Percentiles rank a stretch among this genome's conserved stretches.
Conservation (phyloP, 2,888 invertebrate genomes). For the Scaeva pyrastri region DNA sequence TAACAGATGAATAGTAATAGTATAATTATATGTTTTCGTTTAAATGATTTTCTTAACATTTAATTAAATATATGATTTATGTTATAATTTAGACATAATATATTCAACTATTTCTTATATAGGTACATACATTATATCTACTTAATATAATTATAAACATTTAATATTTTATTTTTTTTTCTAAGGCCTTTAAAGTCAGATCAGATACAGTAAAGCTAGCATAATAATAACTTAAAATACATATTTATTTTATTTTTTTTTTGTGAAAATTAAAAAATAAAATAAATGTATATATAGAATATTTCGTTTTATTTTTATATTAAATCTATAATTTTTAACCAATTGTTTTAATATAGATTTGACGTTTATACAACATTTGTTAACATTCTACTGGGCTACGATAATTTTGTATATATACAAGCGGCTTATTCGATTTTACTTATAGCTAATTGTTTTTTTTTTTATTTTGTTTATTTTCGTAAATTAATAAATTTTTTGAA, state of each 20-base stretch:
- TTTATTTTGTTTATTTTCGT: no score
- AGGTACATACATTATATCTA: constrained; percentile 22
- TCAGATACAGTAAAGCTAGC: constrained; percentile 64
- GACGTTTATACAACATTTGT: constrained; percentile 30
- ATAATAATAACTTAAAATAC: constrained; percentile 16
- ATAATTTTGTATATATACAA: constrained; percentile 47
- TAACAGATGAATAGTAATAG: not conserved
- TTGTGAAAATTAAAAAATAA: constrained; percentile 4
- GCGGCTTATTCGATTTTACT: constrained; percentile 38
- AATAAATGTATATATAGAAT: not conserved
- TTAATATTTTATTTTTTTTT: constrained; percentile 61
- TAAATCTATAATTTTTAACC: not conserved
- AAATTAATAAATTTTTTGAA: not conserved
- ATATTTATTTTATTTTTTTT: not conserved
- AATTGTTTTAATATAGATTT: not conserved
- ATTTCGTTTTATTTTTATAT: not conserved
- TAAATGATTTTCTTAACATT: not conserved
- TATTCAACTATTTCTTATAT: constrained; percentile 33
- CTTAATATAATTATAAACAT: constrained; percentile 23
- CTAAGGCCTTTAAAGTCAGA: constrained; percentile 73
- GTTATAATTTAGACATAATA: constrained; percentile 11
- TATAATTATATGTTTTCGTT: constrained; percentile 18
- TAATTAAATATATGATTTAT: constrained; percentile 19
- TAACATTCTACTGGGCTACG: constrained; percentile 44
- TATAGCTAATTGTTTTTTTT: not conserved